phyloP scores from a whole-genome alignment of 2,113 vertebrate genomes.

The Varanus komodoensis region DNA sequence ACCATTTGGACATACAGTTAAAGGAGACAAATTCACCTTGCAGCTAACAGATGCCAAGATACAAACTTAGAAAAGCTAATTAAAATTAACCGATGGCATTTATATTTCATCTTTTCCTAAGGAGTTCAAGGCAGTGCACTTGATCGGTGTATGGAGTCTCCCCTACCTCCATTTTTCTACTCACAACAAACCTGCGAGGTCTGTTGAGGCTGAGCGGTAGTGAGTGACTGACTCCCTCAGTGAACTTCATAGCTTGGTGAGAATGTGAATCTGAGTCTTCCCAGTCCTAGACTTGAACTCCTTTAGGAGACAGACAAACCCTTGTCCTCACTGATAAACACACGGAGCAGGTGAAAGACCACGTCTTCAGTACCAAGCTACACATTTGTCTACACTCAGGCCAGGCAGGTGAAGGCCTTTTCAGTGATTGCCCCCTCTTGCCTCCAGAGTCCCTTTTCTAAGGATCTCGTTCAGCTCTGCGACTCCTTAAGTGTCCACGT shows the following conservation, averaged over 20 bases:
- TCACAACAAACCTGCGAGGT: neutral
- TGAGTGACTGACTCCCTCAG: neutral
- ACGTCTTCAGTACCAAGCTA: neutral
- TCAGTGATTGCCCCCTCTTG: neutral
- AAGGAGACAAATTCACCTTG: neutral
- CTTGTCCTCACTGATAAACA: neutral
- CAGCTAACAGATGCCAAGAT: neutral
- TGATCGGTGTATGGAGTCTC: neutral
- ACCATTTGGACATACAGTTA: neutral
- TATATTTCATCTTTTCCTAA: neutral
- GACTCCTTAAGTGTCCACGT: neutral
- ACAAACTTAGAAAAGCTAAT: neutral
- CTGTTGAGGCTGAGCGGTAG: neutral
- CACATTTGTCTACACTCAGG: neutral
- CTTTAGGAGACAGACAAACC: neutral
- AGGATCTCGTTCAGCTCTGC: neutral
- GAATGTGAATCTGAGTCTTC: neutral
- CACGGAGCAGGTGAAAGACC: neutral
- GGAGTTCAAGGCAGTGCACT: neutral
- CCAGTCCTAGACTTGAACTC: neutral
- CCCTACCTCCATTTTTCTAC: neutral
- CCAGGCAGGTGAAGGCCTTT: neutral
- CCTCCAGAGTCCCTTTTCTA: neutral
- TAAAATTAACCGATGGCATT: neutral
- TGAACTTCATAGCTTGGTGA: neutral